Evolutionary conservation across 2,888 invertebrate species (phyloP), one percentile per base, ranked within the genome.

Genomic region (Leptogaster cylindrica): DNA sequence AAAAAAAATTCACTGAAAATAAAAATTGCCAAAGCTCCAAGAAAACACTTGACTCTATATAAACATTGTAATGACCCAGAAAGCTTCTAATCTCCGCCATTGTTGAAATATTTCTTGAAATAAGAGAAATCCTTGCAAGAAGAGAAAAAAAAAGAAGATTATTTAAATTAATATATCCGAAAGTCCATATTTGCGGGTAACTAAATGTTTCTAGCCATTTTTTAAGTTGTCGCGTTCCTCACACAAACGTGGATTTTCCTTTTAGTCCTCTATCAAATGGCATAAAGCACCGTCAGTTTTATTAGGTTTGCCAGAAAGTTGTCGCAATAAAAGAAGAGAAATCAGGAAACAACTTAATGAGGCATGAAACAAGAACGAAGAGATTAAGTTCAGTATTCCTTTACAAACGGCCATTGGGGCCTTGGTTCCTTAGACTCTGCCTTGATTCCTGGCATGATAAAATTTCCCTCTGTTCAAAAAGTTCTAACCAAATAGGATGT

Each of bases 311-410:
- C 36, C 55, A 55, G 55, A 55, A 55, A 55, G 55, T 55, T 55
- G 55, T 55, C 55, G 55, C 55, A 61, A 61, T 44, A 61, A 44
- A 61, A 61, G 61, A 44, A 61, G 20, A 44, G 44, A 28, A 61
- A 61, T 44, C 44, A 61, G 61, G 61, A 61, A 61, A 41, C 44
- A 61, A 61, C 27, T 61, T 61, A 61, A 44, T 61, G 61, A 61
- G 44, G 61, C 61, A 61, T 61, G 44, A 61, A 61, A 61, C 44
- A 61, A 61, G 61, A 61, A 61, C 44, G 61, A 31, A 31, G 44
- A 61, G 61, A 61, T 61, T 61, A 44, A 61, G 27, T 61, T 44
- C 31, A 61, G 41, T 61, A 28, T 44, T 44, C 16, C 27, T 28
- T 27, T 44, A 16, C 16, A 44, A 41, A 61, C 28, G 41, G 31